Evolutionary conservation across 2,113 vertebrate species (phyloP), one percentile per base, ranked within the genome.

Genomic region (Hippopotamus amphibius): DNA sequence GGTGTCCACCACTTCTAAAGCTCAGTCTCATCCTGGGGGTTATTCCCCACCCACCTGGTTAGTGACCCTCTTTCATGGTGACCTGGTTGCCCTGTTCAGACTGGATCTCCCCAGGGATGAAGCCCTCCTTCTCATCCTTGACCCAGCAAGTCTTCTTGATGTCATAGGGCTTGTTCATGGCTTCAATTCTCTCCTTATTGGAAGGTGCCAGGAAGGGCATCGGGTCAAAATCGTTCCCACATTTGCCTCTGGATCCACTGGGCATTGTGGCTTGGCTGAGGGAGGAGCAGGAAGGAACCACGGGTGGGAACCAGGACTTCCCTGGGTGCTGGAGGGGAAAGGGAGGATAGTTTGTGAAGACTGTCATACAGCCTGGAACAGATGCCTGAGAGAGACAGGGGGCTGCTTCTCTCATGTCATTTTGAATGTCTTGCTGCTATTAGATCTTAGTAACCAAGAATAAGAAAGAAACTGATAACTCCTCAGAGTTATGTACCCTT

Each of bases 111-210:
- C 66, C 97, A 57, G 95, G 90, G 0, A 97, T 0, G 28, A 98
- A 97, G 19, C n/a, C 68, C 24, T 92, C 84, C 82, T 98, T 98
- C 33, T 97, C 86, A 0, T 96, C 89, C 91, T 97, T 97, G 79
- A 98, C 72, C 97, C 94, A 97, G 57, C 95, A 97, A 2, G 95
- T 97, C 61, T 63, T 97, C 96, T 97, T 97, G 50, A 97, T 98
- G n/a, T 98, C 92, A 3, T 5, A 96, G 26, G 97, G 95, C 61
- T 98, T 97, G 82, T 69, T 98, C 79, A 74, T 90, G 57, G 88
- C 90, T 94, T 98, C 79, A 0, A 84, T 33, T 79, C 86, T 97
- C 93, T 98, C 97, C 91, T 97, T 97, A 8, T 97, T 72, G 0
- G 90, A 66, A 48, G 96, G 92, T 84, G 43, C 65, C 97, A 97